A percentile compares a stretch with the other conserved stretches of the same genome.
Evolutionary conservation across 2,113 vertebrate genomes (phyloP).

Genomic region (Gymnarchus niloticus): DNA sequence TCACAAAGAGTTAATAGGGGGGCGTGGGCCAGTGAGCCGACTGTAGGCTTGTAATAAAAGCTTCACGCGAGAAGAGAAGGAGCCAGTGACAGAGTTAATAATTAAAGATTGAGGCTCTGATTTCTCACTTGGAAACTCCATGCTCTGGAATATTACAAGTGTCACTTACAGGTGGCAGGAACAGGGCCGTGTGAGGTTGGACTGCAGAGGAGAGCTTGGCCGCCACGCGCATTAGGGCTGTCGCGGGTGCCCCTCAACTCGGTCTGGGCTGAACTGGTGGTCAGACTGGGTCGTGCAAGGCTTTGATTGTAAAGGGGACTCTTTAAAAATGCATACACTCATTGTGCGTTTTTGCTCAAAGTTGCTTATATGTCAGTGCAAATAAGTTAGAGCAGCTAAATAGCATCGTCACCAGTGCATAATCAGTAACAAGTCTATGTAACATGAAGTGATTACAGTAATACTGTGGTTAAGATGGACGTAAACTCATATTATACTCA

Average conservation of each 20-base stretch:
- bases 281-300: no score
- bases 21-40: slow-evolving; percentile 55
- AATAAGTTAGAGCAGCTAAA: not conserved
- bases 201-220: slow-evolving; percentile 8
- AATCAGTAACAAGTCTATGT: not conserved
- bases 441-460: no score
- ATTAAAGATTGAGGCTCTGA: slow-evolving; percentile 75
- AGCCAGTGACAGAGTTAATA: slow-evolving; percentile 73
- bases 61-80: slow-evolving; percentile 71
- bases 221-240: no score
- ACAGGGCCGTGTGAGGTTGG: slow-evolving; percentile 45
- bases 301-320: not conserved
- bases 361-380: not conserved
- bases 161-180: slow-evolving; percentile 63
- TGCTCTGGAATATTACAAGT: slow-evolving; percentile 73
- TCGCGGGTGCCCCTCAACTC: no score
- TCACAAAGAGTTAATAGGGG: slow-evolving; percentile 54
- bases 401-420: not conserved
- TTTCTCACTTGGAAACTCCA: slow-evolving; percentile 65
- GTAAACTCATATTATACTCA: not conserved
- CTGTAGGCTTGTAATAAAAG: slow-evolving; percentile 71
- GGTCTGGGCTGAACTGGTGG: no score
- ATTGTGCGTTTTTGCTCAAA: not conserved
- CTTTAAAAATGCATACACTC: not conserved
- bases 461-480: not conserved